These are phyloP conservation scores for Mesoclemmys tuberculata DNA, from an alignment of 2,113 vertebrate species.

Conservation along the genomic window DNA sequence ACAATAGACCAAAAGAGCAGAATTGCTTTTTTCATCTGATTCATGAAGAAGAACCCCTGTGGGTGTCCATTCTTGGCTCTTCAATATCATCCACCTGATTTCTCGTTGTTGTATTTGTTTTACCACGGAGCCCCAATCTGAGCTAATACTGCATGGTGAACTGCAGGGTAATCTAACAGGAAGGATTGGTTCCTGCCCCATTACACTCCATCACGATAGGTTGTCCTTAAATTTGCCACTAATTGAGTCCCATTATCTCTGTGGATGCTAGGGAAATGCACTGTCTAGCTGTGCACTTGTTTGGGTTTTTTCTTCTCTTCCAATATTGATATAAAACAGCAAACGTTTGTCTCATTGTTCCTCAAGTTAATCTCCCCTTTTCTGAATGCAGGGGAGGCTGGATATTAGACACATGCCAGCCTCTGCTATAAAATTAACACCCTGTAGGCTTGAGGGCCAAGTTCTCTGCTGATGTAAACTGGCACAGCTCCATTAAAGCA, in stretches of 20 bases:
- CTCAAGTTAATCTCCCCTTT: background rate
- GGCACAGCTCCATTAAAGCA: background rate
- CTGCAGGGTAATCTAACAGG: background rate
- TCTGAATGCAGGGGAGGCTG: conserved; percentile 33
- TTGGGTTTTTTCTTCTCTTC: background rate
- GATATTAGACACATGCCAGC: background rate
- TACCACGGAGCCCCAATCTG: background rate
- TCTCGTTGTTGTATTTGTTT: background rate
- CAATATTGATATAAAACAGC: background rate
- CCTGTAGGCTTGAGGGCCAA: background rate
- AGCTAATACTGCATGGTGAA: background rate
- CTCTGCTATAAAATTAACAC: conserved; percentile 34
- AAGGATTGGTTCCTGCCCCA: background rate
- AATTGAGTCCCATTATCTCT: conserved; percentile 4
- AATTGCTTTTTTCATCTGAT: background rate
- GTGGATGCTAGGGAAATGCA: background rate
- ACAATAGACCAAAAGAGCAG: background rate
- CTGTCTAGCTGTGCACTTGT: background rate
- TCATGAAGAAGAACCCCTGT: background rate
- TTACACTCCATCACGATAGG: conserved; percentile 1
- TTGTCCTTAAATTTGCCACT: conserved; percentile 31
- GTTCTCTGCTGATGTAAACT: background rate
- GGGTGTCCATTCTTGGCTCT: background rate
- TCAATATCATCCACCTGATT: background rate
- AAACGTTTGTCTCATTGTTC: conserved; percentile 6